Base-by-base conservation (phyloP, 2,113 vertebrate genomes). In the Vulpes vulpes region DNA sequence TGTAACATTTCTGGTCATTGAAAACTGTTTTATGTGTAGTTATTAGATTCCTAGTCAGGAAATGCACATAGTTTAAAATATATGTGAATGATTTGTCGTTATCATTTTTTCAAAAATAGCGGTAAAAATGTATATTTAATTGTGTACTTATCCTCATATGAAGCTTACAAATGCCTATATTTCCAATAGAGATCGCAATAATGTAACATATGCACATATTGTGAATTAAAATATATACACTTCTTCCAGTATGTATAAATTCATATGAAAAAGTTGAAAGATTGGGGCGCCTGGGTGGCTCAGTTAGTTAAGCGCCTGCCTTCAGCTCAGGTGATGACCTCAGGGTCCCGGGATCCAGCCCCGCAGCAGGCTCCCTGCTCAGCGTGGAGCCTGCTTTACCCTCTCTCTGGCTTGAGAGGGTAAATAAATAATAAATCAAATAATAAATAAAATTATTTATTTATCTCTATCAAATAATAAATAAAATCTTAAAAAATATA, bases 71-170 rank as follows among this genome's bases (percentile, higher is more conserved):
- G 32, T 73, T 92, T n/a, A 96, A 97, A 89, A 92, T 1, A 90
- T 43, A 60, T 76, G 91, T 87, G 35, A 95, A 80, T 65, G 49
- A 65, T 35, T 65, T 88, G 11, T n/a, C 80, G 71, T 60, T 83
- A 43, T 19, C 51, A 71, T 59, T 91, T 94, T 92, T 92, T 76
- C 62, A 82, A 95, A 84, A 73, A 65, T 19, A n/a, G 17, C 73
- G 55, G n/a, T 62, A 64, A 94, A 59, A 38, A 79, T n/a, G 2
- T 59, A 3, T n/a, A 86, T 65, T 93, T 90, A 88, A 73, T 12
- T 38, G 32, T 35, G 71, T 62, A 69, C 0, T 22, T 59, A 85
- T 84, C 27, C 35, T 98, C 80, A 84, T 23, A 1, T 69, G 69
- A 97, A n/a, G n/a, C 3, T 93, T 89, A 60, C 15, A 71, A 81